Percentiles rank a stretch among this genome's conserved stretches.
Evolutionary conservation across 64 coral and sea anemone genomes (phyloP).

Genomic region (Stylophora pistillata): DNA sequence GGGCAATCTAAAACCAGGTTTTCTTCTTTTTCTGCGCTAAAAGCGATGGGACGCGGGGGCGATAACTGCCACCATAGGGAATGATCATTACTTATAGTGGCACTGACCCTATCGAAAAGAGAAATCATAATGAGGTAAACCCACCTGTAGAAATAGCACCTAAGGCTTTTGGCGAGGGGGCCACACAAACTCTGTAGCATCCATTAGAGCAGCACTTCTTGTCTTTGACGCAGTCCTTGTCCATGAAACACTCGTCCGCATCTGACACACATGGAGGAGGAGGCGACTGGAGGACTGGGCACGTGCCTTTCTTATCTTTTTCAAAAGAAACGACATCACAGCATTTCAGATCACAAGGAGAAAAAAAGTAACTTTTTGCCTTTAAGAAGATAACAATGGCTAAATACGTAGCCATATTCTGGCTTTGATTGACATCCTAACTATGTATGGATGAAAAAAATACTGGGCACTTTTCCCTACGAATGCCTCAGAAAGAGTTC

Average conservation of each 20-base stretch:
- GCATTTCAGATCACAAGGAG: neutral
- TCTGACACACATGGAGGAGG: neutral
- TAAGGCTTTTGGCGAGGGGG: conserved; percentile 21
- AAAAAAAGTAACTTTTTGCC: neutral
- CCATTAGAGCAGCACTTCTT: conserved; percentile 74
- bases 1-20: no score
- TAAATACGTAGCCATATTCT: no score
- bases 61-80: no score
- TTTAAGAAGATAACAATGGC: no score
- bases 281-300: conserved; percentile 11
- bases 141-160: neutral
- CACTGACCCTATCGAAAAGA: neutral
- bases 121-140: neutral
- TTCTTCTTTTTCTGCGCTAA: no score
- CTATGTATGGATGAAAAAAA: no score
- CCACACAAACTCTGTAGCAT: conserved; percentile 36
- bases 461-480: no score
- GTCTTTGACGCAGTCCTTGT: conserved; percentile 54
- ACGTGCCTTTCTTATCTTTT: conserved; percentile 50
- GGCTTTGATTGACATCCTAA: no score
- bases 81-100: neutral
- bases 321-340: neutral
- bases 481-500: no score
- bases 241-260: conserved; percentile 55
- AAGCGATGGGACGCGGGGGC: no score